These are phyloP conservation scores for Dipodomys ordii DNA, from an alignment of 2,113 vertebrate genomes.

Conservation along the genomic window DNA sequence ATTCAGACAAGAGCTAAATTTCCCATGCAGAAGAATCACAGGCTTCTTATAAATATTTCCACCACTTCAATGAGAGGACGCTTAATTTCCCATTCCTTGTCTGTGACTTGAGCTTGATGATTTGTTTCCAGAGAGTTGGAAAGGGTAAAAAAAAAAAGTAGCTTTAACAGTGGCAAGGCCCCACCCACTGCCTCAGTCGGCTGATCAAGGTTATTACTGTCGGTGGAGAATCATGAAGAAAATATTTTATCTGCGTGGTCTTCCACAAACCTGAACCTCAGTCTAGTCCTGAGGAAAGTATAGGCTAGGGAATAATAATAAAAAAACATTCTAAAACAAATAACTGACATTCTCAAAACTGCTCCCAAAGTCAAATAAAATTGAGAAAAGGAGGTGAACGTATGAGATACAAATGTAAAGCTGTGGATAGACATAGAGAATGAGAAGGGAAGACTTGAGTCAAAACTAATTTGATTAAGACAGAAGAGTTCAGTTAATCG, in stretches of 20 bases:
- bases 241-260: neutral
- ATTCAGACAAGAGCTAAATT: neutral
- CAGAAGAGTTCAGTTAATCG: neutral
- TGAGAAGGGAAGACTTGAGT: too few relatives aligned
- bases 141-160: neutral
- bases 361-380: neutral
- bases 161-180: neutral
- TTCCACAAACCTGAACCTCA: neutral
- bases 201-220: neutral
- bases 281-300: neutral
- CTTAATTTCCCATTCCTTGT: neutral
- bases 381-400: neutral
- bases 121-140: neutral
- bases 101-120: neutral
- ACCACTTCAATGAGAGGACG: neutral
- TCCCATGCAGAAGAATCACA: neutral
- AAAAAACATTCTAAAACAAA: neutral
- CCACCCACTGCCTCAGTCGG: neutral
- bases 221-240: neutral
- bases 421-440: neutral
- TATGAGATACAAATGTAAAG: neutral
- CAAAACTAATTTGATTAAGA: too few relatives aligned
- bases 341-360: neutral
- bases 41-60: neutral
- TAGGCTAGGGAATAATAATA: neutral